These are phyloP conservation scores for Oceanodroma leucorhoa DNA, from an alignment of 2,797 vertebrate species.

Conservation along the genomic window DNA sequence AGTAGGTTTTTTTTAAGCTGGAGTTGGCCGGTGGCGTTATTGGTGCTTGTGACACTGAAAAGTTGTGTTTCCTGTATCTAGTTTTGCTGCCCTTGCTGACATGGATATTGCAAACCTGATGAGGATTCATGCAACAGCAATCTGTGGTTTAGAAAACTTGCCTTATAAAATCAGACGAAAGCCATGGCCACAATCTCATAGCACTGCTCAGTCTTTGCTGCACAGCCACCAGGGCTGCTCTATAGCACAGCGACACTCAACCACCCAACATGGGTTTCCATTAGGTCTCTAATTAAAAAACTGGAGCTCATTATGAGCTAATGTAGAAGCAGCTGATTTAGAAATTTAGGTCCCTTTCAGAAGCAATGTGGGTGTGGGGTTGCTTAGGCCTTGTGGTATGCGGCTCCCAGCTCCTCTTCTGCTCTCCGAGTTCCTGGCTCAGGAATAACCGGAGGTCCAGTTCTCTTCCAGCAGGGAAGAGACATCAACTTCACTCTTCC, in stretches of 20 bases:
- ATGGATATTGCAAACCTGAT: background rate
- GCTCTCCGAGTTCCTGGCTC: background rate
- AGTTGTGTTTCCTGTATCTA: background rate
- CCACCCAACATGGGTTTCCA: background rate
- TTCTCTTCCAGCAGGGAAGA: background rate
- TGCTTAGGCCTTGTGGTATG: background rate
- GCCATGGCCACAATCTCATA: background rate
- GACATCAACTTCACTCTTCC: background rate
- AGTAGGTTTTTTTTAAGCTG: background rate
- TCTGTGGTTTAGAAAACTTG: background rate
- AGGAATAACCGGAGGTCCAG: background rate
- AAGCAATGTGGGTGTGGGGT: background rate
- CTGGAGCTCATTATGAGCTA: background rate
- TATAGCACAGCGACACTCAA: accelerated
- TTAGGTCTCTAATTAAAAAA: background rate
- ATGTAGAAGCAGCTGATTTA: background rate
- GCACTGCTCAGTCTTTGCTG: background rate
- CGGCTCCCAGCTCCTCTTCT: background rate
- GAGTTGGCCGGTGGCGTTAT: background rate
- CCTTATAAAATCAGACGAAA: background rate
- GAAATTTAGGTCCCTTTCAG: background rate
- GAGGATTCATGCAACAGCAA: background rate
- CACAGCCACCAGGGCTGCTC: background rate
- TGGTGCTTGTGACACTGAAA: background rate
- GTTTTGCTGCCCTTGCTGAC: background rate